Conservation (phyloP, 2,888 invertebrate species). For the Pseudeuparius sepicola region DNA sequence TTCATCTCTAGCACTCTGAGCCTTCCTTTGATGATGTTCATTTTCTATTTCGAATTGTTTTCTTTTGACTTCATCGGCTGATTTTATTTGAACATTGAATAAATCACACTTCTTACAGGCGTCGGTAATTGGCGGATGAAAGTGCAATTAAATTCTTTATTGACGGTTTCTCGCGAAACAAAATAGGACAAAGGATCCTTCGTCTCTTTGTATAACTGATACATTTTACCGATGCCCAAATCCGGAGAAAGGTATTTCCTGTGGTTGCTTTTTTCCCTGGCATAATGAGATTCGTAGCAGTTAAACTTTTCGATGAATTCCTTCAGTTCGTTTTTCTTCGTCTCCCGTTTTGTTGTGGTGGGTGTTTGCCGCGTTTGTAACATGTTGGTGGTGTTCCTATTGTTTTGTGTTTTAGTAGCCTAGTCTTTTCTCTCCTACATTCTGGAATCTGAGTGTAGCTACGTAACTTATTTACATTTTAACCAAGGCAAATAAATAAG, state of each 20-base stretch:
- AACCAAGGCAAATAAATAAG: conserved; percentile 17
- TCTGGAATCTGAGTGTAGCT: conserved; percentile 16
- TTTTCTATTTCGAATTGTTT: conserved; percentile 15
- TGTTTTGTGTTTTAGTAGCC: conserved; percentile 18
- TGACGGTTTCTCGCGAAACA: conserved; percentile 19
- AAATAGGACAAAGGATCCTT: conserved; percentile 17
- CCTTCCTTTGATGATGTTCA: conserved; percentile 20
- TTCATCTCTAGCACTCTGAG: conserved; percentile 18
- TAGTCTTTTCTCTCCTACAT: conserved; percentile 17
- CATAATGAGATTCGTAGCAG: conserved; percentile 22
- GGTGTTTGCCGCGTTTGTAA: conserved; percentile 19
- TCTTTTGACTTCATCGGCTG: conserved; percentile 13
- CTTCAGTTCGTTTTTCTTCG: conserved; percentile 16
- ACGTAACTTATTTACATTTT: conserved; percentile 17
- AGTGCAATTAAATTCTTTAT: conserved; percentile 21
- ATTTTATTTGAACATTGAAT: conserved; percentile 19
- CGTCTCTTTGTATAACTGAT: conserved; percentile 18
- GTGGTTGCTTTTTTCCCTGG: conserved; percentile 17
- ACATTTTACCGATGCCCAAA: conserved; percentile 22
- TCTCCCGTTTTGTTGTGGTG: conserved; percentile 20
- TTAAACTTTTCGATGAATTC: too few relatives aligned
- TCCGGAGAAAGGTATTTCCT: conserved; percentile 22
- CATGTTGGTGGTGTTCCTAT: conserved; percentile 15
- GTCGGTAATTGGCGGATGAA: conserved; percentile 19
- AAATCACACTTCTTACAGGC: conserved; percentile 23